Conservation (phyloP, 2,888 invertebrate species). For the Lucinisca nassula region DNA sequence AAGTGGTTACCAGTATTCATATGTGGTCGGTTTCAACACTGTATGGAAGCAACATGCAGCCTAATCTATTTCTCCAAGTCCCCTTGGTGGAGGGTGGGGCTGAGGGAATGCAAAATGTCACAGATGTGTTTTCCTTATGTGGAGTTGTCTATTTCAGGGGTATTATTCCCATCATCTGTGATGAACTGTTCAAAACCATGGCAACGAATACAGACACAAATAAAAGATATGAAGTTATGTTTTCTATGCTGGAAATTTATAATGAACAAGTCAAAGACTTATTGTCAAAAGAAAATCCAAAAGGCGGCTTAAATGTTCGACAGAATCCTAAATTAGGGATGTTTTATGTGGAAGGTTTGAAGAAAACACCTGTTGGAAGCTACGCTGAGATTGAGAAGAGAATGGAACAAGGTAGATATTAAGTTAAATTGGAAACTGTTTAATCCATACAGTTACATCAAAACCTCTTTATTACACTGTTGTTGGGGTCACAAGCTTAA, state of each 20-base stretch:
- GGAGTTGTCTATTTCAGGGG: constrained; percentile 85
- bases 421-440: too few species aligned
- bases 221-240: constrained; percentile 87
- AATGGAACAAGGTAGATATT: constrained; percentile 87
- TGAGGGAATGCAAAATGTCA: too few species aligned
- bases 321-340: constrained; percentile 88
- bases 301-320: constrained; percentile 87
- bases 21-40: too few species aligned
- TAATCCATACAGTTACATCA: too few species aligned
- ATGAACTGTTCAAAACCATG: constrained; percentile 88
- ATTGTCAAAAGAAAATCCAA: constrained; percentile 87
- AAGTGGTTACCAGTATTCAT: too few species aligned
- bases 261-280: constrained; percentile 88
- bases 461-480: too few species aligned
- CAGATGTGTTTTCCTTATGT: too few species aligned
- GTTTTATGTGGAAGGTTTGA: constrained; percentile 88
- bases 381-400: constrained; percentile 87
- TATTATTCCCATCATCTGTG: constrained; percentile 88
- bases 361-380: constrained; percentile 88
- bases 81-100: too few species aligned
- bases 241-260: constrained; percentile 88
- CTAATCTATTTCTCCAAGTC: too few species aligned
- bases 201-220: constrained; percentile 78
- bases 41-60: too few species aligned
- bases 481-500: too few species aligned